These are phyloP conservation scores for Crypturellus tataupa DNA, from an alignment of 2,797 vertebrate species.

Conservation along the genomic window DNA sequence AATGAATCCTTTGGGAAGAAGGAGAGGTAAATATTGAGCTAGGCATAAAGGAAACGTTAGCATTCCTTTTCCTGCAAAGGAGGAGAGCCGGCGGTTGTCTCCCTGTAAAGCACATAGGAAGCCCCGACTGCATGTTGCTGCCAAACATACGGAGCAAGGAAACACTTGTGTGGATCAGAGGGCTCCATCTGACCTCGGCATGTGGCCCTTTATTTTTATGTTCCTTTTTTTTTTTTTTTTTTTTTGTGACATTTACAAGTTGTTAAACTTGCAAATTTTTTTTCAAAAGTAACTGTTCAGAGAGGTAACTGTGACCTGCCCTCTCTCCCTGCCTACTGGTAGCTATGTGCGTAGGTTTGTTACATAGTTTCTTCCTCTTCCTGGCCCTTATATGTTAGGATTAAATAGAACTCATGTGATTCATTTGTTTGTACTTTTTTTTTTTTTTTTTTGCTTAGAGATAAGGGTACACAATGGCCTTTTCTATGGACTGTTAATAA, in stretches of 20 bases:
- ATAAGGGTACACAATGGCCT: background rate
- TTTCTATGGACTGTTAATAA: slow-evolving; percentile 9
- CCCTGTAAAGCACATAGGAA: background rate
- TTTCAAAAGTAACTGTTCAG: background rate
- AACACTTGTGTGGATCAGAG: background rate
- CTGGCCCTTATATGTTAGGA: background rate
- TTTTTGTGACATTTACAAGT: background rate
- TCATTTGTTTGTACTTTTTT: background rate
- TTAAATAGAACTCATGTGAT: background rate
- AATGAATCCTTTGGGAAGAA: background rate
- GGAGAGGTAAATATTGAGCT: slow-evolving; percentile 21
- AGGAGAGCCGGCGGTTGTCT: background rate
- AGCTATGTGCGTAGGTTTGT: background rate
- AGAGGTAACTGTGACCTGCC: background rate
- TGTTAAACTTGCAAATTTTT: background rate
- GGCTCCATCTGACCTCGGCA: background rate
- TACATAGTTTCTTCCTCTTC: background rate
- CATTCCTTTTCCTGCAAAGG: background rate
- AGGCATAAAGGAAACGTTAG: background rate
- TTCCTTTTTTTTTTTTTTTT: too few species aligned
- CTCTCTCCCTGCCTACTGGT: background rate
- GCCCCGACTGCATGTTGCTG: background rate
- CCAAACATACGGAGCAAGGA: background rate
- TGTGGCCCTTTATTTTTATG: too few species aligned
- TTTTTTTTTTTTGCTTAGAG: background rate